Percentiles rank a stretch among this genome's conserved stretches.
phyloP scores from a whole-genome alignment of 2,113 vertebrate genomes.

The Gobiocypris rarus region DNA sequence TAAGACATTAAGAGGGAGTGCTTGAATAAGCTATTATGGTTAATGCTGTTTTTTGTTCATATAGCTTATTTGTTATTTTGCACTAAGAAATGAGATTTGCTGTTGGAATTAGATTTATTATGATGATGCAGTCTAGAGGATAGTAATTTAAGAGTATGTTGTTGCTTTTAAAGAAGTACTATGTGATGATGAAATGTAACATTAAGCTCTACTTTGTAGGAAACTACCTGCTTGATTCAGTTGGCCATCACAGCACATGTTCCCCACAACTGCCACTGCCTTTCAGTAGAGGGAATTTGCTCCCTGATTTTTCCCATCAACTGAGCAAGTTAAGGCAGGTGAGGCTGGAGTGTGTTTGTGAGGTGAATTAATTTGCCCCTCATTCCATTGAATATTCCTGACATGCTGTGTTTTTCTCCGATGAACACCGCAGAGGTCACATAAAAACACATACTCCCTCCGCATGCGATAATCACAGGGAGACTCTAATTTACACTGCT shows the following conservation, averaged over 20 bases:
- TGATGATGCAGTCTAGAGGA: background rate
- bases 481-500: slow-evolving; percentile 13
- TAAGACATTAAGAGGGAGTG: background rate
- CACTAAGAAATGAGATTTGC: background rate
- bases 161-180: background rate
- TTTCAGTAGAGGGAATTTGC: slow-evolving; percentile 69
- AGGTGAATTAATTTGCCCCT: slow-evolving; percentile 68
- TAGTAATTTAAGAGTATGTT: background rate
- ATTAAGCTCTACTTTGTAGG: background rate
- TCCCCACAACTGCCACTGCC: slow-evolving; percentile 42
- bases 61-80: background rate
- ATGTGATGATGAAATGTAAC: background rate
- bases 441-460: background rate
- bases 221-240: slow-evolving; percentile 66
- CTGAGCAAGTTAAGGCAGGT: slow-evolving; percentile 72
- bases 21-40: background rate
- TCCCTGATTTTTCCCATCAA: slow-evolving; percentile 57
- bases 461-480: slow-evolving; percentile 39
- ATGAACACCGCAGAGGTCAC: background rate
- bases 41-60: background rate
- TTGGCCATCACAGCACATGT: slow-evolving; percentile 57
- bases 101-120: background rate
- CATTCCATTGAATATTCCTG: slow-evolving; percentile 9
- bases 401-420: background rate
- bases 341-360: slow-evolving; percentile 64